These are phyloP conservation scores for Syngnathus scovelli DNA, from an alignment of 2,113 vertebrate species.

Conservation along the genomic window DNA sequence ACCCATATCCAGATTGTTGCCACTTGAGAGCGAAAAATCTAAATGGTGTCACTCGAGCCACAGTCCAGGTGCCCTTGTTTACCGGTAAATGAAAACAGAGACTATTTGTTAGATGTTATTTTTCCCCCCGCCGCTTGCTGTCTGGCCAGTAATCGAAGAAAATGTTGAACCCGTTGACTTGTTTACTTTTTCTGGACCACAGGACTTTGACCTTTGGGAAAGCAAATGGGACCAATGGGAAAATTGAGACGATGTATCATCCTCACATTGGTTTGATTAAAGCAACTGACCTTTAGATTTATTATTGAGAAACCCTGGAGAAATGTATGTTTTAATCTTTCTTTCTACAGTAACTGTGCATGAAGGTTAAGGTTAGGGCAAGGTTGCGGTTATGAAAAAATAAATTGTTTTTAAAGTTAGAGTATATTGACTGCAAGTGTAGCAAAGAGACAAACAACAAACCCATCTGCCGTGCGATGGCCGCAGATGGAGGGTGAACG, in stretches of 20 bases:
- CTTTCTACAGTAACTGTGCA: constrained; percentile 4
- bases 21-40: neutral
- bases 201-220: constrained; percentile 8
- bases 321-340: constrained; percentile 9
- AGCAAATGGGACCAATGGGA: constrained; percentile 2
- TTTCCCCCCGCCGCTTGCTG: neutral
- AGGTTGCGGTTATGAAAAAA: neutral
- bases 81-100: neutral
- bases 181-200: constrained; percentile 6
- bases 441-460: neutral
- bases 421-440: neutral
- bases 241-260: constrained; percentile 10
- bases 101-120: neutral
- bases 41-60: neutral
- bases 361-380: neutral
- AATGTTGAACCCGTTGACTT: neutral
- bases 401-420: neutral
- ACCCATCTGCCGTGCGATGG: neutral
- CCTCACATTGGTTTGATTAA: constrained; percentile 9
- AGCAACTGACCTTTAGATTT: constrained; percentile 12
- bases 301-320: neutral
- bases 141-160: constrained; percentile 4
- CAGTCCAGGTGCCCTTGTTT: neutral
- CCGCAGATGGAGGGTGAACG: neutral
- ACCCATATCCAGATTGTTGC: neutral